Evolutionary conservation across 2,888 invertebrate species (phyloP), one percentile per base, ranked within the genome.

Genomic region (Drosophila fulvimacula): DNA sequence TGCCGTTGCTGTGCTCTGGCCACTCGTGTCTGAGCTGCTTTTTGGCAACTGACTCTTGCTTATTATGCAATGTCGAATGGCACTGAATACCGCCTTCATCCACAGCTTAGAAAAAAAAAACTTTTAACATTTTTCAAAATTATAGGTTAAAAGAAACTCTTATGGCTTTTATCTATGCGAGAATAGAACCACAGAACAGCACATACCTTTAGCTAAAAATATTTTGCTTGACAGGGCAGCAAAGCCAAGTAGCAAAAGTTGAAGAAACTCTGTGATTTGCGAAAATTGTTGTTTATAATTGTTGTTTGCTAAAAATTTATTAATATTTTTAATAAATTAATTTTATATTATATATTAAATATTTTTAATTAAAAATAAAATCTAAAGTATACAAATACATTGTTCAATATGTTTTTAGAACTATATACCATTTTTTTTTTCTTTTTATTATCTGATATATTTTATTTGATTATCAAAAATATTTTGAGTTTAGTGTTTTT

Each of bases 21-120:
- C 74, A 80, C 79, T 84, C 76, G 66, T 83, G 72, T 13, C 48
- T 63, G 53, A 58, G 65, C 46, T 64, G 71, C 77, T 76, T 72
- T 72, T 72, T 48, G 85, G 69, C 85, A 69, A 72, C 68, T 58
- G 62, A 77, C 44, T 71, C 60, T 55, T 55, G 38, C 41, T 59
- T 38, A 61, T 82, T 88, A 74, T 81, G 84, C 74, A 82, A 82
- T 63, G 36, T 76, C 78, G 62, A 82, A 82, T 71, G 42, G 32
- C 32, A 46, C 53, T 27, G 44, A 38, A 34, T 56, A 42, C 52
- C 52, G 32, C 24, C 36, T 24, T 38, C 52, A 32, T 5, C 48
- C 48, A 58, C 30, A 70, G 42, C 34, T 5, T 7, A 34, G 13
- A 0, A 44, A 27, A 24, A 27, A 27, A 5, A 7, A 13, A 13